phyloP scores from a whole-genome alignment of 2,888 invertebrate genomes.

The Drosophila sordidula region DNA sequence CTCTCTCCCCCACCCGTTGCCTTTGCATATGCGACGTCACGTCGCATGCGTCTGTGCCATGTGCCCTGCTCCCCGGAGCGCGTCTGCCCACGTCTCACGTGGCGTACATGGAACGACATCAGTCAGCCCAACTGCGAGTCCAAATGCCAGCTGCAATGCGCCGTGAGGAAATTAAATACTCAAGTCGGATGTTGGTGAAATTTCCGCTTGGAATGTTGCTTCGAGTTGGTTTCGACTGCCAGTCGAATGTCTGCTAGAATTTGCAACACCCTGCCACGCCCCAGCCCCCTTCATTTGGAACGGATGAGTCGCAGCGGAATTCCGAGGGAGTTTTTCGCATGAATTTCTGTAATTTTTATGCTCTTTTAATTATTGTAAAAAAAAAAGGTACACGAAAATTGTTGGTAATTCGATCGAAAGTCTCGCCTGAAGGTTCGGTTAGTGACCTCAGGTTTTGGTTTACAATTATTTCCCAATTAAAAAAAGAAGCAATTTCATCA shows the following conservation, averaged over 20 bases:
- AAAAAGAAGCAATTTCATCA: too few species aligned
- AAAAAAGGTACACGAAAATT: not conserved
- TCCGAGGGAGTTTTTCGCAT: not conserved
- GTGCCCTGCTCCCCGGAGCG: slow-evolving; percentile 26
- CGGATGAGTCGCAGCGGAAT: slow-evolving; percentile 32
- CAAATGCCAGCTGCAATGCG: slow-evolving; percentile 60
- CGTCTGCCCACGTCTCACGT: slow-evolving; percentile 51
- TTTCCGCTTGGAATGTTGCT: slow-evolving; percentile 60
- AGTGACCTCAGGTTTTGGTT: slow-evolving; percentile 4
- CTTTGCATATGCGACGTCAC: slow-evolving; percentile 38
- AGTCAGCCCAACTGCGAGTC: slow-evolving; percentile 13
- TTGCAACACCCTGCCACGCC: slow-evolving; percentile 9
- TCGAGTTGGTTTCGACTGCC: slow-evolving; percentile 19
- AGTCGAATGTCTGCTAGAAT: slow-evolving; percentile 40
- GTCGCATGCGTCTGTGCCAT: not conserved
- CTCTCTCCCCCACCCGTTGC: slow-evolving; percentile 10
- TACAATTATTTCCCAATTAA: not conserved
- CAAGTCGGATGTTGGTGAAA: slow-evolving; percentile 75
- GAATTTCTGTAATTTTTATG: slow-evolving; percentile 9
- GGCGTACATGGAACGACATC: slow-evolving; percentile 41
- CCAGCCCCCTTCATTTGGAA: slow-evolving; percentile 24
- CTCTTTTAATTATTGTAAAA: slow-evolving; percentile 1
- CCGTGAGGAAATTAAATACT: slow-evolving; percentile 78
- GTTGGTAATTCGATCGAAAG: not conserved
- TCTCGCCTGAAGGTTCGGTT: not conserved